Evolutionary conservation across 1,140 invertebrate genomes (phyloP).

Genomic region (Drosophila seguyi): DNA sequence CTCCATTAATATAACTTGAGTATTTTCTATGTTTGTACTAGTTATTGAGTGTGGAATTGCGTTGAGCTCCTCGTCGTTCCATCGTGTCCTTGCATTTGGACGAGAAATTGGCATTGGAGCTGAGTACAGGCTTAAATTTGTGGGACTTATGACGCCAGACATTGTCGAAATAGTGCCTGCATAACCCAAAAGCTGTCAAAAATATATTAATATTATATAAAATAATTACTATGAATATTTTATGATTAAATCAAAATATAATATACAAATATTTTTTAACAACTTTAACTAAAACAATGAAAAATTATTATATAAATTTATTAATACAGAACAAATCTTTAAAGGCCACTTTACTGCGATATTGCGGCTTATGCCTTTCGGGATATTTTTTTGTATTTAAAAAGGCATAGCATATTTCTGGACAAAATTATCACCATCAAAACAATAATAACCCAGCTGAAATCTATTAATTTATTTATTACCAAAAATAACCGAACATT

Average conservation of each 20-base stretch:
- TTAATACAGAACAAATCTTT: too few relatives aligned
- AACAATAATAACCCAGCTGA: too few relatives aligned
- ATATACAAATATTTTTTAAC: background rate
- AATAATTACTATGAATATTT: background rate
- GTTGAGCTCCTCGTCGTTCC: conserved; percentile 98
- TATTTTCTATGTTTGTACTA: conserved; percentile 87
- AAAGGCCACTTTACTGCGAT: too few relatives aligned
- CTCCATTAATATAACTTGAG: conserved; percentile 90
- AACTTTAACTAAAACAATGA: background rate
- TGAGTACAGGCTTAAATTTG: conserved; percentile 95
- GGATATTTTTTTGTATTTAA: too few relatives aligned
- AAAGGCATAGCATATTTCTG: too few relatives aligned
- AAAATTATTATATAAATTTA: background rate
- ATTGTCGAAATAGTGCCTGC: conserved; percentile 90
- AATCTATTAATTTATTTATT: too few relatives aligned
- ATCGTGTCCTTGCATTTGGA: conserved; percentile 88
- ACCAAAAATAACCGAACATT: too few relatives aligned
- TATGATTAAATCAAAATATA: background rate
- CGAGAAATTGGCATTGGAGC: conserved; percentile 90
- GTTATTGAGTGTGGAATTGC: conserved; percentile 92
- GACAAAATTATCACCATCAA: too few relatives aligned
- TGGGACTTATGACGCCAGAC: conserved; percentile 95
- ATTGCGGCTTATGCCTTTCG: too few relatives aligned
- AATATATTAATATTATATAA: background rate
- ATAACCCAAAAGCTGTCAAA: conserved; percentile 93